Percentiles rank a stretch among this genome's conserved stretches.
Evolutionary conservation across 2,797 vertebrate genomes (phyloP).

Genomic region (Diplodus sargus): DNA sequence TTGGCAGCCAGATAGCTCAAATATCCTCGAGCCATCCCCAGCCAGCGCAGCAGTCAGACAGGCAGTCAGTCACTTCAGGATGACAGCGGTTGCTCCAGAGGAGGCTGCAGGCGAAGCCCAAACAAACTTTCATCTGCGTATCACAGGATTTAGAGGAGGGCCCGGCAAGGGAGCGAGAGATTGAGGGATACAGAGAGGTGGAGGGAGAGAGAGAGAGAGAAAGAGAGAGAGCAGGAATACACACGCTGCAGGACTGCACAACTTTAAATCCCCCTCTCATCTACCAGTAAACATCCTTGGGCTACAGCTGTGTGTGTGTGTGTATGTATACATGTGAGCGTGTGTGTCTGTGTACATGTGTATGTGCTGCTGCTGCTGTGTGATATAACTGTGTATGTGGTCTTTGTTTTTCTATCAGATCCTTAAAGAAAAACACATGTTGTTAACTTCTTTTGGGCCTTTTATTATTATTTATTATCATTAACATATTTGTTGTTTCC

Average conservation of each 20-base stretch:
- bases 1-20: conserved; percentile 53
- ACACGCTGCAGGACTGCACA: conserved; percentile 25
- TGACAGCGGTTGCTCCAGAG: conserved; percentile 60
- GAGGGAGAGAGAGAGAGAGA: conserved; percentile 3
- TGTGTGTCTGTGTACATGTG: not conserved
- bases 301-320: conserved; percentile 37
- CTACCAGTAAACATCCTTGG: conserved; percentile 64
- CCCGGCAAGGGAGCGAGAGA: conserved; percentile 45
- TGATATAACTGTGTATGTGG: not conserved
- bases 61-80: conserved; percentile 58
- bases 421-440: not conserved
- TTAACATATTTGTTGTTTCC: not conserved
- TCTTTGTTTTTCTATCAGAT: not conserved
- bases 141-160: conserved; percentile 65
- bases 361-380: not conserved
- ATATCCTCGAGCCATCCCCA: conserved; percentile 61
- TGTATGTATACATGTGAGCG: not conserved
- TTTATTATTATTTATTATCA: not conserved
- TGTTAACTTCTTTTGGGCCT: not conserved
- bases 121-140: conserved; percentile 80
- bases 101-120: conserved; percentile 68
- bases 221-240: not conserved
- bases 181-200: conserved; percentile 43
- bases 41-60: conserved; percentile 47
- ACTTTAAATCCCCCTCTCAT: conserved; percentile 55